A percentile compares a stretch with the other conserved stretches of the same genome.
Conservation (phyloP, 2,797 vertebrate species). For the Cuculus canorus region DNA sequence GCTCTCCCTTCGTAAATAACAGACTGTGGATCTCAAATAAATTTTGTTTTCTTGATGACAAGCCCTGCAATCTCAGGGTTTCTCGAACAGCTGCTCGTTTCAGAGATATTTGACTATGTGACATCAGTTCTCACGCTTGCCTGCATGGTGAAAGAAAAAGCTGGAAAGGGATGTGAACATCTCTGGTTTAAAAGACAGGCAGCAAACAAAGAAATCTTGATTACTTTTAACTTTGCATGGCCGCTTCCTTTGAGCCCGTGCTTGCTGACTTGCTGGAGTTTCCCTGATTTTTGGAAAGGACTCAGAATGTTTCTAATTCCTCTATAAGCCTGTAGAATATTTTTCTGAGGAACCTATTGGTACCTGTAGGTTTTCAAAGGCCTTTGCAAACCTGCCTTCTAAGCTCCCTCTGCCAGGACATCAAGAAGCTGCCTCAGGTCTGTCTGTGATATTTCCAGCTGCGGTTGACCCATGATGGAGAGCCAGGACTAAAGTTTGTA, state of each 20-base stretch:
- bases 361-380: background rate
- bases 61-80: background rate
- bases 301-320: background rate
- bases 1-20: constrained; percentile 14
- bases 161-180: background rate
- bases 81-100: background rate
- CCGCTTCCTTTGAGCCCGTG: background rate
- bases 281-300: background rate
- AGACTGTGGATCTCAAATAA: background rate
- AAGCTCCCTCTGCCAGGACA: background rate
- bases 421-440: background rate
- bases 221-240: background rate
- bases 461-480: background rate
- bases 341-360: background rate
- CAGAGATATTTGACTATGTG: background rate
- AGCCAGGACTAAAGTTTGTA: background rate
- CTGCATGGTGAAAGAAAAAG: background rate
- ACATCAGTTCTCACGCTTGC: background rate
- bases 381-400: background rate
- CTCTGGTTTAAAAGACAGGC: background rate
- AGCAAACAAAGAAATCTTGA: background rate
- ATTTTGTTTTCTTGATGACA: background rate
- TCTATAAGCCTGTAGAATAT: background rate
- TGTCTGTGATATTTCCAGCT: background rate
- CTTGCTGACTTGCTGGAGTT: background rate